These are phyloP conservation scores for Valencia hispanica DNA, from an alignment of 2,797 vertebrate genomes.

Conservation along the genomic window DNA sequence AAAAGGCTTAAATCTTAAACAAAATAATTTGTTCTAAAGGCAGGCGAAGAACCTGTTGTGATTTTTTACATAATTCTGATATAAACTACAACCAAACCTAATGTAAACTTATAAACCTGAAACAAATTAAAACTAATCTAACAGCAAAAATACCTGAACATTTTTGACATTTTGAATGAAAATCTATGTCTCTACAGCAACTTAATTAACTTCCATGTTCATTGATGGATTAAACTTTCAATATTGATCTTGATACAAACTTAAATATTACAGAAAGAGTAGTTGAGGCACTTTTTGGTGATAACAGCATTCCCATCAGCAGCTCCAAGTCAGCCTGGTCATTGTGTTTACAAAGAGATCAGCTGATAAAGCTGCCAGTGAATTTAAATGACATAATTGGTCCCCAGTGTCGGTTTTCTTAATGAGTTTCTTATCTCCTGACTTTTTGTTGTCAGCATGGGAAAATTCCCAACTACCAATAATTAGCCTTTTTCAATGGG, in stretches of 20 bases:
- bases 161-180: neutral
- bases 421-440: neutral
- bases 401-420: constrained; percentile 27
- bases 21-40: neutral
- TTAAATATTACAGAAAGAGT: neutral
- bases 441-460: constrained; percentile 35
- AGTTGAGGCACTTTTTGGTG: neutral
- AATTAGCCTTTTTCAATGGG: neutral
- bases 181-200: neutral
- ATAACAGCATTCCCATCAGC: constrained; percentile 12
- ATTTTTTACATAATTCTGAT: neutral
- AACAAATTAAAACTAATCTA: neutral
- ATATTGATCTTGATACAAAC: neutral
- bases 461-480: constrained; percentile 32
- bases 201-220: neutral
- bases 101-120: neutral
- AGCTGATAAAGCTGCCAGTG: constrained; percentile 7
- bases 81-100: neutral
- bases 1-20: neutral
- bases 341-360: constrained; percentile 35
- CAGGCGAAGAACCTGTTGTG: neutral
- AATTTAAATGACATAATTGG: constrained; percentile 22
- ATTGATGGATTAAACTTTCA: neutral
- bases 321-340: constrained; percentile 13
- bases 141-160: neutral